Conservation (phyloP, 2,888 invertebrate species). For the Hypena proboscidalis region DNA sequence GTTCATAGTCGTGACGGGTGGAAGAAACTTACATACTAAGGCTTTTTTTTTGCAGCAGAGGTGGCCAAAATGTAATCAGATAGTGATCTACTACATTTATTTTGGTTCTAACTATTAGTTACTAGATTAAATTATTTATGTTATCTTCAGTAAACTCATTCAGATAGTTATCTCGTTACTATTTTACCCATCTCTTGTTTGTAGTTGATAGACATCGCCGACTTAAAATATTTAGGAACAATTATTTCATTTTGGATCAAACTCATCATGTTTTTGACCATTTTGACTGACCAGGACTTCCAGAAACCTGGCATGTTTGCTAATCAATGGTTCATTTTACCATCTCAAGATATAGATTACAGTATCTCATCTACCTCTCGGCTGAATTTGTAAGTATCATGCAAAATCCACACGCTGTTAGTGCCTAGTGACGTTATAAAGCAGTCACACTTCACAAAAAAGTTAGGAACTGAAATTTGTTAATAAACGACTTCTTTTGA, state of each 20-base stretch:
- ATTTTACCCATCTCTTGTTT: too few relatives aligned
- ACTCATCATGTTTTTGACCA: not conserved
- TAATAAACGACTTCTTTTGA: constrained; percentile 22
- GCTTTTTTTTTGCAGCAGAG: not conserved
- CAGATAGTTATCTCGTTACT: too few relatives aligned
- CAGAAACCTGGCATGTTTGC: too few relatives aligned
- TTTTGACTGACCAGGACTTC: too few relatives aligned
- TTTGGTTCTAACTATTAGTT: too few relatives aligned
- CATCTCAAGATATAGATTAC: too few relatives aligned
- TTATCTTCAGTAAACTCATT: too few relatives aligned
- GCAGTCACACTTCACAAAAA: constrained; percentile 34
- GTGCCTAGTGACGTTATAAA: constrained; percentile 44
- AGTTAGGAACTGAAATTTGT: constrained; percentile 25
- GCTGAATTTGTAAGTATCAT: constrained; percentile 40
- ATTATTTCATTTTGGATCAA: constrained; percentile 5
- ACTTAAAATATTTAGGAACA: constrained; percentile 16
- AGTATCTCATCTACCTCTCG: too few relatives aligned
- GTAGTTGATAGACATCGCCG: constrained; percentile 9
- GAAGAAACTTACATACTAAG: constrained; percentile 1
- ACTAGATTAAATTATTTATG: too few relatives aligned
- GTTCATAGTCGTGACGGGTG: constrained; percentile 2
- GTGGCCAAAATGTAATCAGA: too few relatives aligned
- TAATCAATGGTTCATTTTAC: too few relatives aligned
- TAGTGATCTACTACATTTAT: too few relatives aligned
- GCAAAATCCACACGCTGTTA: constrained; percentile 46